Base-by-base conservation (phyloP, 2,888 invertebrate genomes). In the Caenorhabditis auriculariae region DNA sequence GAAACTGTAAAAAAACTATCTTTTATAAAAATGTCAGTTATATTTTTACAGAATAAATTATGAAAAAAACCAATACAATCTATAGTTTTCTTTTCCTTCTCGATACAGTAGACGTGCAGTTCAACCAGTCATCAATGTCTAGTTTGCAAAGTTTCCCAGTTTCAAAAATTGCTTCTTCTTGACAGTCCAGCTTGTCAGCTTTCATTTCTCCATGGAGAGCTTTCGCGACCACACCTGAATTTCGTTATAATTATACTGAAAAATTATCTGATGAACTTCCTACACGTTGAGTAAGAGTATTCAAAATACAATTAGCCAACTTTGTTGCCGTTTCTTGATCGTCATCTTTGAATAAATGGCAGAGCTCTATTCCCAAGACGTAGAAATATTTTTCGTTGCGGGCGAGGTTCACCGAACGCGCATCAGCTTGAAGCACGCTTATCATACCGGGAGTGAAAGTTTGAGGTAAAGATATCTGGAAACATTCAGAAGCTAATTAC, bases 261-360 rank as follows among this genome's bases (percentile, higher is more conserved):
- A 1, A 32, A 9, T 28, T n/a, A n/a, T 9, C 15, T 21, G 21
- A n/a, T 3, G 5, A n/a, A 66, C 65, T 62, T 54, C 60, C 65
- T 12, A 68, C 52, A 17, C 68, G 56, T 42, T 69, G 65, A 3
- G 65, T 62, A 5, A 69, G 42, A n/a, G 62, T 62, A 7, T 54
- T 42, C 15, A 69, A 44, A 37, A 69, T 50, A 50, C 68, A 65
- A 29, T 60, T 54, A 3, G 68, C 37, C 15, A 69, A 55, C 37
- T 54, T 63, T 27, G 44, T 37, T 2, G 63, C 63, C 15, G 42
- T 49, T 17, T 63, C 58, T 12, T 45, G 48, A 44, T 58, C 38
- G 1, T 52, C 42, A 0, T 42, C 39, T 32, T 52, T 62, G 44
- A 58, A 35, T 23, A 62, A 35, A 24, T 46, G 58, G 24, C 54